Percentiles rank a stretch among this genome's conserved stretches.
These are phyloP conservation scores for Melanargia galathea DNA, from an alignment of 2,888 invertebrate genomes.

Conservation along the genomic window DNA sequence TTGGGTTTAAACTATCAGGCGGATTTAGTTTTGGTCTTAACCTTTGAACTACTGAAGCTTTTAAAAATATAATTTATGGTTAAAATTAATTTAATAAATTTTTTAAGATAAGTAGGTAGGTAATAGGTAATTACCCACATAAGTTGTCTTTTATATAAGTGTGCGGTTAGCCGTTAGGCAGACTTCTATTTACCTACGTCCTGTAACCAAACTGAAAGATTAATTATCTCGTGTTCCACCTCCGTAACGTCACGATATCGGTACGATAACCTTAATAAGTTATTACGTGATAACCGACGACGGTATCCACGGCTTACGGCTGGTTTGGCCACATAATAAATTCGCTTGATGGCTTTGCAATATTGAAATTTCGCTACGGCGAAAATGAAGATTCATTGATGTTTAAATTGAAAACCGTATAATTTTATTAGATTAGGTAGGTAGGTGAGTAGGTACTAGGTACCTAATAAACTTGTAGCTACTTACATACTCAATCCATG, in stretches of 20 bases:
- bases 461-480: neutral
- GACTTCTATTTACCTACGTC: neutral
- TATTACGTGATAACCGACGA: conserved; percentile 19
- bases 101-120: too few relatives aligned
- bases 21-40: too few relatives aligned
- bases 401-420: neutral
- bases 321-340: conserved; percentile 31
- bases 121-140: too few relatives aligned
- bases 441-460: neutral
- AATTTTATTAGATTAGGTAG: neutral
- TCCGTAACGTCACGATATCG: too few relatives aligned
- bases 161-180: too few relatives aligned
- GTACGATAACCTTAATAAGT: conserved; percentile 3
- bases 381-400: conserved; percentile 5
- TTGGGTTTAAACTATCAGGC: too few relatives aligned
- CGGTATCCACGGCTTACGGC: conserved; percentile 26
- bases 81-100: too few relatives aligned
- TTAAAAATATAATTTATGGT: too few relatives aligned
- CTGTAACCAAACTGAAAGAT: neutral
- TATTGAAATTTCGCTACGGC: conserved; percentile 27
- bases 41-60: too few relatives aligned
- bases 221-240: neutral
- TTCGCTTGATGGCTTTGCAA: conserved; percentile 28
- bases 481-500: neutral
- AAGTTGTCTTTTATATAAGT: too few relatives aligned